phyloP scores from a whole-genome alignment of 2,797 vertebrate species.

The Anniella stebbinsi region DNA sequence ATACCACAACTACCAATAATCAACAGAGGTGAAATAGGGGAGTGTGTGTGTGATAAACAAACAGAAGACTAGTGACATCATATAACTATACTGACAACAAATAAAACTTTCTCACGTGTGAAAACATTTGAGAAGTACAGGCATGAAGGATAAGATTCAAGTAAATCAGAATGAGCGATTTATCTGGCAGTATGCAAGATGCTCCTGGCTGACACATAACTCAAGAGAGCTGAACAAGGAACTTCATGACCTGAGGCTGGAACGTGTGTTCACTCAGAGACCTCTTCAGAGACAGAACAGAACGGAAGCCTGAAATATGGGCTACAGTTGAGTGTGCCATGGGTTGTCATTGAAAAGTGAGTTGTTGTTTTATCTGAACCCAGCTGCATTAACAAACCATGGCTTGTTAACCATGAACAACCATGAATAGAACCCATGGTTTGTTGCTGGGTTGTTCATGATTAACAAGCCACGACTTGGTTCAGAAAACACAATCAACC shows the following conservation, averaged over 20 bases:
- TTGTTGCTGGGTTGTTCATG: too few relatives aligned
- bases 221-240: not conserved
- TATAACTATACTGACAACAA: not conserved
- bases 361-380: too few relatives aligned
- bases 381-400: too few relatives aligned
- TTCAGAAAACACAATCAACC: too few relatives aligned
- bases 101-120: slow-evolving; percentile 24
- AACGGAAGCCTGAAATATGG: not conserved
- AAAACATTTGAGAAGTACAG: slow-evolving; percentile 11
- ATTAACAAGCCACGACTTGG: too few relatives aligned
- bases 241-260: not conserved
- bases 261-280: not conserved
- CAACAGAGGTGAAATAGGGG: slow-evolving; percentile 30
- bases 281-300: not conserved
- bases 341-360: too few relatives aligned
- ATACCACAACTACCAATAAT: slow-evolving; percentile 46
- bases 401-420: too few relatives aligned
- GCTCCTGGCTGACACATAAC: not conserved
- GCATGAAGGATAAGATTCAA: not conserved
- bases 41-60: not conserved
- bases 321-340: too few relatives aligned
- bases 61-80: not conserved
- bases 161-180: not conserved
- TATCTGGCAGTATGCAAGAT: too few relatives aligned
- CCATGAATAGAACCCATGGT: too few relatives aligned